Conservation (phyloP, 1,140 invertebrate species). For the Episyrphus balteatus region DNA sequence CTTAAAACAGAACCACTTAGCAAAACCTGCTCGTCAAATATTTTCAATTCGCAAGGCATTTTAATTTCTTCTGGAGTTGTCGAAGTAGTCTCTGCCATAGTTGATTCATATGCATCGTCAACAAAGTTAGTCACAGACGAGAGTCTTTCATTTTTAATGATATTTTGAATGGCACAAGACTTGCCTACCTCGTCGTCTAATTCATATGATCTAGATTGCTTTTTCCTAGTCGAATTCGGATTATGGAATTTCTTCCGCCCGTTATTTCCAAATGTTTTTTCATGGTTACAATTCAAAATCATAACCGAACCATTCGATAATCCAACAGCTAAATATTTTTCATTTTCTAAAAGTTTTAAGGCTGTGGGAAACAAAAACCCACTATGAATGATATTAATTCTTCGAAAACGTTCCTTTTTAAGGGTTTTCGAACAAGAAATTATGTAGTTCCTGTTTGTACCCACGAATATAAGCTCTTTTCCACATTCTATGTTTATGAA, state of each 20-base stretch:
- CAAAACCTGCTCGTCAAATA: slow-evolving; percentile 29
- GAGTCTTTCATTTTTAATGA: slow-evolving; percentile 28
- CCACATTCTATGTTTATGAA: slow-evolving; percentile 28
- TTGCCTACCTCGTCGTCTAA: slow-evolving; percentile 22
- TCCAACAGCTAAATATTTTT: slow-evolving; percentile 27
- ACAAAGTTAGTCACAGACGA: slow-evolving; percentile 9
- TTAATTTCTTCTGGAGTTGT: slow-evolving; percentile 16
- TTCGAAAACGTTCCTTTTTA: slow-evolving; percentile 21
- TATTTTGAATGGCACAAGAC: slow-evolving; percentile 36
- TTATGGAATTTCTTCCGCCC: neutral
- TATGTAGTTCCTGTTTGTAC: slow-evolving; percentile 32
- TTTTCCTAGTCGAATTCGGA: neutral
- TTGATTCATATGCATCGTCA: slow-evolving; percentile 10
- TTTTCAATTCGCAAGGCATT: slow-evolving; percentile 21
- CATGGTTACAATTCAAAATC: slow-evolving; percentile 28
- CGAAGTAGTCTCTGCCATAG: slow-evolving; percentile 16
- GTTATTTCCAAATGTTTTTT: slow-evolving; percentile 3
- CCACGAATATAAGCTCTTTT: slow-evolving; percentile 25
- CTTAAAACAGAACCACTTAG: slow-evolving; percentile 22
- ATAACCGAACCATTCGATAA: slow-evolving; percentile 33
- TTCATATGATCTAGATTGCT: neutral
- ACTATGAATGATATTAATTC: slow-evolving; percentile 25
- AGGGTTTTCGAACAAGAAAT: slow-evolving; percentile 26
- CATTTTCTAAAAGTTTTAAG: slow-evolving; percentile 23
- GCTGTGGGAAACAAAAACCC: slow-evolving; percentile 28